Evolutionary conservation across 2,797 vertebrate species (phyloP).

Genomic region (Austrolebias charrua): DNA sequence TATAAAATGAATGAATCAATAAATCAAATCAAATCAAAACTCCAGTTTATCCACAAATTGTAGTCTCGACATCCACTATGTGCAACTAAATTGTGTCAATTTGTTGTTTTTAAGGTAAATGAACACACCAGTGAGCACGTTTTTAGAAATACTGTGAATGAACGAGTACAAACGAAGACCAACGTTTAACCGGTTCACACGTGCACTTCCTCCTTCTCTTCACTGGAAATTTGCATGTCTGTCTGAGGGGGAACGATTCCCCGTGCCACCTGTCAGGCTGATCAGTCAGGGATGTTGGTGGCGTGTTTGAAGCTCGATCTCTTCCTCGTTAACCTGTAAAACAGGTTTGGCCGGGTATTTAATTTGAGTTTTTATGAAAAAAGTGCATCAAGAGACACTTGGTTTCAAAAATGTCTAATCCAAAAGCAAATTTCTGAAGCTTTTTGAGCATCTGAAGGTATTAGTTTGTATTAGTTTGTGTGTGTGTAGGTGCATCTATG

Average conservation of each 20-base stretch:
- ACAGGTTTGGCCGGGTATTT: background rate
- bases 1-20: too few relatives aligned
- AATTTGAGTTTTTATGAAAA: background rate
- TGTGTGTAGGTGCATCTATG: background rate
- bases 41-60: background rate
- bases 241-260: conserved; percentile 43
- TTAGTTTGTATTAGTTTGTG: background rate
- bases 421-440: conserved; percentile 6
- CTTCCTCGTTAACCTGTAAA: conserved; percentile 34
- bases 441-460: conserved; percentile 4
- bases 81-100: conserved; percentile 40
- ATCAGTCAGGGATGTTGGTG: conserved; percentile 6
- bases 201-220: conserved; percentile 64
- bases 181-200: conserved; percentile 35
- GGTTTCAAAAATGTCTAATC: conserved; percentile 10
- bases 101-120: conserved; percentile 16
- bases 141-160: background rate
- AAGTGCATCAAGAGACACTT: conserved; percentile 3
- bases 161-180: conserved; percentile 28
- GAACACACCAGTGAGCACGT: conserved; percentile 26
- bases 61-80: conserved; percentile 1
- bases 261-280: conserved; percentile 28
- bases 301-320: conserved; percentile 12
- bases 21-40: too few relatives aligned
- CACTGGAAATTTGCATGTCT: conserved; percentile 61